Evolutionary conservation across 1,140 invertebrate genomes (phyloP), one percentile per base, ranked within the genome.

Genomic region (Nephotettix cincticeps): DNA sequence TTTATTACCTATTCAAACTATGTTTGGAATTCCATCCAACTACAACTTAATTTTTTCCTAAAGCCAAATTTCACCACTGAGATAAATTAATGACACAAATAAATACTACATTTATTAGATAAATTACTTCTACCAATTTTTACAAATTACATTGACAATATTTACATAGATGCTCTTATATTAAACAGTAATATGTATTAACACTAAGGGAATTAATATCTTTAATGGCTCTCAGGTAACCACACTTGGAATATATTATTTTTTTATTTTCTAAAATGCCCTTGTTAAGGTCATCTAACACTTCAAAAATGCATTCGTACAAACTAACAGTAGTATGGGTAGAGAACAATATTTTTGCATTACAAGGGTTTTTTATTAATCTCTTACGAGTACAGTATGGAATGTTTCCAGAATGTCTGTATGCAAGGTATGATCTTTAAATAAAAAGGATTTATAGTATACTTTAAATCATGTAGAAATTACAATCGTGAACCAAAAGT

Each of bases 121-220:
- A 54, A 54, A 54, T 54, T 14, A 54, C 13, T 14, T 54, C 47
- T 54, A 19, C 47, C 13, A 54, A n/a, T n/a, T 54, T n/a, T 54
- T 54, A 54, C 47, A 54, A 54, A 54, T 54, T 21, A 54, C 47
- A 54, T 54, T 54, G 6, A 54, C 13, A 43, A 11, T 43, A 43
- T 43, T 43, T 21, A 6, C 23, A 54, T 54, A n/a, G 13, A 54
- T 21, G 23, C 47, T 43, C 9, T 43, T n/a, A 43, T 43, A 43
- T 43, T 43, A 11, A 11, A 43, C 9, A 43, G 40, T n/a, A 43
- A 40, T 40, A 40, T 40, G 17, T 40, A 9, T 9, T 40, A 40
- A 40, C 17, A 6, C 36, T 40, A 40, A 9, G 36, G 6, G 36
- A 40, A 40, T 40, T 40, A 40, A 40, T 40, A 40, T 40, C 36